These are phyloP conservation scores for Drosophila merina DNA, from an alignment of 2,888 invertebrate species.

Conservation along the genomic window DNA sequence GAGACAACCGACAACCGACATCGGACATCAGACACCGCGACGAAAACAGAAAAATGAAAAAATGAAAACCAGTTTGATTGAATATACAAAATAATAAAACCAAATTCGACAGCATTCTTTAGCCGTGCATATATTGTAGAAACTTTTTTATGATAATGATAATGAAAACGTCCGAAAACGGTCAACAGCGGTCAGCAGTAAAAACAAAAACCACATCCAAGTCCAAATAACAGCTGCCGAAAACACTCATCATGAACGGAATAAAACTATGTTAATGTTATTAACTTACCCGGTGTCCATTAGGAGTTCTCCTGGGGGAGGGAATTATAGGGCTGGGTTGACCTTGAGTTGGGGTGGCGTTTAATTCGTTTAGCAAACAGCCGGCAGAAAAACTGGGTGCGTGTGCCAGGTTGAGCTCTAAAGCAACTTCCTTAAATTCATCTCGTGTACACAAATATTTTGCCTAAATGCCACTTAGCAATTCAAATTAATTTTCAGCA, in stretches of 20 bases:
- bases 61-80: slow-evolving; percentile 63
- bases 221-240: slow-evolving; percentile 21
- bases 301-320: not conserved
- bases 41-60: slow-evolving; percentile 35
- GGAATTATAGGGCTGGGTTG: not conserved
- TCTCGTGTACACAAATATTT: slow-evolving; percentile 47
- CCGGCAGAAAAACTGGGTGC: not conserved
- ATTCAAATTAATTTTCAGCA: slow-evolving; percentile 61
- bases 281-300: slow-evolving; percentile 38
- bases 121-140: slow-evolving; percentile 65
- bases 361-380: slow-evolving; percentile 25
- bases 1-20: slow-evolving; percentile 18
- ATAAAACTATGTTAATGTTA: slow-evolving; percentile 44
- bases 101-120: slow-evolving; percentile 66
- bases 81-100: slow-evolving; percentile 62
- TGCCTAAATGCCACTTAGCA: slow-evolving; percentile 59
- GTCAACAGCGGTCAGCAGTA: slow-evolving; percentile 37
- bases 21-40: slow-evolving; percentile 26
- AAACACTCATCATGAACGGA: slow-evolving; percentile 39
- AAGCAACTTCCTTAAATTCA: slow-evolving; percentile 23
- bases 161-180: slow-evolving; percentile 47
- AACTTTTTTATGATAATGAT: slow-evolving; percentile 59
- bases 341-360: slow-evolving; percentile 20
- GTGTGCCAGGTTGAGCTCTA: slow-evolving; percentile 1
- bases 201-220: slow-evolving; percentile 12